phyloP scores from a whole-genome alignment of 2,113 vertebrate species.

The Piprites chloris region DNA sequence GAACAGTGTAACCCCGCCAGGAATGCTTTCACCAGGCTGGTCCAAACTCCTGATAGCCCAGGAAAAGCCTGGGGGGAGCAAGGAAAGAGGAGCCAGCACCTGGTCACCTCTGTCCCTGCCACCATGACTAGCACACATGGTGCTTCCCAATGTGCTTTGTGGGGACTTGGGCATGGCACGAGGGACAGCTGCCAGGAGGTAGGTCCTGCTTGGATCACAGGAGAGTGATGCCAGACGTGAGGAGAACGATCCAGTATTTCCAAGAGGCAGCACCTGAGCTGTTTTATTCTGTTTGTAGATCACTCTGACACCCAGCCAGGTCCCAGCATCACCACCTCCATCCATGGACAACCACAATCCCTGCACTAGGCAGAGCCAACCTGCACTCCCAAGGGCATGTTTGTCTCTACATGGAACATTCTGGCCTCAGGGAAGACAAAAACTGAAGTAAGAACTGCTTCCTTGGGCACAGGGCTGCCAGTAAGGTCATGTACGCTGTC shows the following conservation, averaged over 20 bases:
- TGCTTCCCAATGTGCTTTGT: accelerated
- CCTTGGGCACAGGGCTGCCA: not conserved
- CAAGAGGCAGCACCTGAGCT: not conserved
- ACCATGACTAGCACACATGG: accelerated
- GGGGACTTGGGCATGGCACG: accelerated
- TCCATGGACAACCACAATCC: not conserved
- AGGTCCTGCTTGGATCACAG: not conserved
- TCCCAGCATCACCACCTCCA: not conserved
- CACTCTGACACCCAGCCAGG: not conserved
- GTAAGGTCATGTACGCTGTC: not conserved
- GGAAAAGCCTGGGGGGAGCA: not conserved
- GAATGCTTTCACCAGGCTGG: not conserved
- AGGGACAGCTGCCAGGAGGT: not conserved
- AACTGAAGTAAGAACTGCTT: accelerated
- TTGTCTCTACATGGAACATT: not conserved
- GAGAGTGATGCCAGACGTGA: not conserved
- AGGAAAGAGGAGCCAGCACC: not conserved
- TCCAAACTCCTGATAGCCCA: not conserved
- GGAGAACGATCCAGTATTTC: not conserved
- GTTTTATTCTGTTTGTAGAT: not conserved
- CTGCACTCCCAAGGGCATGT: accelerated
- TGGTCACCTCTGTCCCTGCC: not conserved
- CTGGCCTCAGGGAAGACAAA: not conserved
- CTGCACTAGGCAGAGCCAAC: not conserved
- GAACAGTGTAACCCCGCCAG: not conserved